Percentiles rank a stretch among this genome's conserved stretches.
These are phyloP conservation scores for Gadopsis bispinosus DNA, from an alignment of 2,797 vertebrate genomes.

Conservation along the genomic window DNA sequence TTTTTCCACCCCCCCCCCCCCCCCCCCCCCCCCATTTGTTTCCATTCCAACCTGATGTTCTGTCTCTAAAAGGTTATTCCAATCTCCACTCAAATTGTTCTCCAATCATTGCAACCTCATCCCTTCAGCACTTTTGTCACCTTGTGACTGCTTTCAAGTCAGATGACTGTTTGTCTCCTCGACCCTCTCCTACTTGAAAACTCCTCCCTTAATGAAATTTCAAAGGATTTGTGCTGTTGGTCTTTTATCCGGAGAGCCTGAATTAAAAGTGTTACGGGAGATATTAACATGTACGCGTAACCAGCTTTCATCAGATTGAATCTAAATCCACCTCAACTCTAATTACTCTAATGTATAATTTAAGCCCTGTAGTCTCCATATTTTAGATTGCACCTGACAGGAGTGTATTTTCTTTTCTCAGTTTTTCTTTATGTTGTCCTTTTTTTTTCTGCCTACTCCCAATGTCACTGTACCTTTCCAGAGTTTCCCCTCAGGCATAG, in stretches of 20 bases:
- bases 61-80: slow-evolving; percentile 6
- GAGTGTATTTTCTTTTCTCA: slow-evolving; percentile 24
- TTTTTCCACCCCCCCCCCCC: too few species aligned
- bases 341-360: slow-evolving; percentile 73
- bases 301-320: slow-evolving; percentile 68
- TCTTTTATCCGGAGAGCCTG: slow-evolving; percentile 7
- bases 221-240: slow-evolving; percentile 43
- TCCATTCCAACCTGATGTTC: not conserved
- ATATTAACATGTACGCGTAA: slow-evolving; percentile 39
- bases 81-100: slow-evolving; percentile 3
- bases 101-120: slow-evolving; percentile 15
- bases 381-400: slow-evolving; percentile 60
- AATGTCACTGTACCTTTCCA: slow-evolving; percentile 63
- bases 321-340: slow-evolving; percentile 63
- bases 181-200: slow-evolving; percentile 37
- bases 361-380: slow-evolving; percentile 50
- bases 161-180: slow-evolving; percentile 12
- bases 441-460: slow-evolving; percentile 40
- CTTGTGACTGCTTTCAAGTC: slow-evolving; percentile 41
- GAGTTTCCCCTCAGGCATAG: slow-evolving; percentile 59
- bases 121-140: slow-evolving; percentile 12
- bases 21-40: not conserved
- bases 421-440: slow-evolving; percentile 5
- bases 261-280: slow-evolving; percentile 22
- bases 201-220: slow-evolving; percentile 63